Percentiles rank a stretch among this genome's conserved stretches.
Conservation (phyloP, 2,797 vertebrate genomes). For the Darevskia mixta region DNA sequence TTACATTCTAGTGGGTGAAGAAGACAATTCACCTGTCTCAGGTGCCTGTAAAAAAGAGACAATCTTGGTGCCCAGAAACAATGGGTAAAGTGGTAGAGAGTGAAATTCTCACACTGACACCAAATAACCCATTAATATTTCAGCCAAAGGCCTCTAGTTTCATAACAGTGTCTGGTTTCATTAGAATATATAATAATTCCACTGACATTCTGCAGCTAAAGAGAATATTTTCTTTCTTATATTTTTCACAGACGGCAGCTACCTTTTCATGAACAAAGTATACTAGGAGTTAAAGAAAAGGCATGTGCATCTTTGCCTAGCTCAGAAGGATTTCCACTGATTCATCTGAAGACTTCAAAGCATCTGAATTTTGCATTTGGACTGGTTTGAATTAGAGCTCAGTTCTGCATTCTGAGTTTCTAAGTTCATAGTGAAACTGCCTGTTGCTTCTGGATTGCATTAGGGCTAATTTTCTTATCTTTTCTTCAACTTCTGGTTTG, state of each 20-base stretch:
- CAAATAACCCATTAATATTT: neutral
- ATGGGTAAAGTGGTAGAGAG: neutral
- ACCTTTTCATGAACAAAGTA: neutral
- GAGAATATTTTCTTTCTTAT: neutral
- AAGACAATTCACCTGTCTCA: neutral
- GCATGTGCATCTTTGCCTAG: slow-evolving; percentile 71
- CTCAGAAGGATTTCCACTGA: slow-evolving; percentile 85
- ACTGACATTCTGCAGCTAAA: neutral
- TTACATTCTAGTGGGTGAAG: neutral
- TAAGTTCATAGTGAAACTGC: slow-evolving; percentile 89
- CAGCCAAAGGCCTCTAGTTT: neutral
- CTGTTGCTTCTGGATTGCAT: slow-evolving; percentile 92
- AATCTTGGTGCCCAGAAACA: neutral
- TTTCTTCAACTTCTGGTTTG: slow-evolving; percentile 85
- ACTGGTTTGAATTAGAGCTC: slow-evolving; percentile 94
- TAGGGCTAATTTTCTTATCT: slow-evolving; percentile 96
- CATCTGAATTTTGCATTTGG: slow-evolving; percentile 84
- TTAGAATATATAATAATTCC: neutral
- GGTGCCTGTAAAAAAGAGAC: neutral
- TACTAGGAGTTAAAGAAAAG: slow-evolving; percentile 74
- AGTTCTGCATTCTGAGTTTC: slow-evolving; percentile 86
- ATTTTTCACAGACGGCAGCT: neutral
- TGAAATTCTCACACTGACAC: neutral
- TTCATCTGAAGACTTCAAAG: slow-evolving; percentile 91
- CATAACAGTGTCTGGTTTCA: neutral